Evolutionary conservation across 2,113 vertebrate genomes (phyloP), one percentile per base, ranked within the genome.

Genomic region (Heterocephalus glaber): DNA sequence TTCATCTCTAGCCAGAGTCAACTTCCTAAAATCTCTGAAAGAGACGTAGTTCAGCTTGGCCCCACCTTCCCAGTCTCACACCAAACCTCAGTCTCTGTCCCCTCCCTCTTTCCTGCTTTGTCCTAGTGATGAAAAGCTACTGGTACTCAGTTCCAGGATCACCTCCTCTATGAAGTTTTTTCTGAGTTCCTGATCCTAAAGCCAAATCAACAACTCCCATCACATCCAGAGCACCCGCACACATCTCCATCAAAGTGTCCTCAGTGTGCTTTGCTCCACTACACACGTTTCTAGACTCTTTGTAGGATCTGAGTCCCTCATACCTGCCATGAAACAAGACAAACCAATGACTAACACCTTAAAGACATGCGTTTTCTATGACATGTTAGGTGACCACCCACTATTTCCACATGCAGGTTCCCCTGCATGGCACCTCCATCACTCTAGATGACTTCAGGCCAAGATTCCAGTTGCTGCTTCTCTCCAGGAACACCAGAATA

Each of bases 231-330:
- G 61, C 4, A 14, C 41, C 68, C n/a, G 5, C 28, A 30, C 38
- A 44, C 0, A 44, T 7, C 70, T 60, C 58, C 33, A 5, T 0
- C 1, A 2, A 0, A 30, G 70, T 38, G 2, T 4, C 28, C 12
- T 4, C 58, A 26, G 11, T 0, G 28, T 26, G 35, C 52, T 58
- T 13, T 35, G 22, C n/a, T 77, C 10, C 76, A 33, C 28, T 24
- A 28, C 6, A 61, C 63, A 56, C 2, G 30, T 49, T 63, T 76
- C 54, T 35, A 76, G 60, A 6, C 56, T 7, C 8, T 47, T 1
- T 49, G 47, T 58, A 83, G 12, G 30, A 20, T 38, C 54, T 38
- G 4, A 30, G 30, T 38, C 87, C 76, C 74, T 60, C 4, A 10
- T 28, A 47, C 38, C 22, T 24, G 20, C 28, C 72, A 47, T 3